These are phyloP conservation scores for Rhinolophus ferrumequinum DNA, from an alignment of 2,113 vertebrate genomes.

Conservation along the genomic window DNA sequence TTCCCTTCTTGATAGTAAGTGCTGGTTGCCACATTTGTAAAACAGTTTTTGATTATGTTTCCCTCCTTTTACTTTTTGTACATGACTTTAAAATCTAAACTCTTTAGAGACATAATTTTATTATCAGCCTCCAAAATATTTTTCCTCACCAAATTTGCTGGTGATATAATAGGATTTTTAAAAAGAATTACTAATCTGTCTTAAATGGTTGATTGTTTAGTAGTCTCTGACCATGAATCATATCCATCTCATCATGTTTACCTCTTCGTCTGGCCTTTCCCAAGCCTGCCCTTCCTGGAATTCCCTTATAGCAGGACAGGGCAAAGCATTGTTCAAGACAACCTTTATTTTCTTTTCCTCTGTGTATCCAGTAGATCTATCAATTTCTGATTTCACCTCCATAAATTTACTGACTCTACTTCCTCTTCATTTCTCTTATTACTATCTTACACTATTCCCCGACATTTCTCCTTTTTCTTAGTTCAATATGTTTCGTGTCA, in stretches of 20 bases:
- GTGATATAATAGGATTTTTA: neutral
- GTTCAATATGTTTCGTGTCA: neutral
- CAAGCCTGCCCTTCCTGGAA: neutral
- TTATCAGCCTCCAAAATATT: neutral
- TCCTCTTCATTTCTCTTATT: neutral
- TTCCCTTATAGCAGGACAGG: no score
- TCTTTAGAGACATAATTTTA: neutral
- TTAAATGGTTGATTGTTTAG: neutral
- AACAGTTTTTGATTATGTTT: neutral
- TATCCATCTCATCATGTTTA: neutral
- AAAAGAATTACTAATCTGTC: neutral
- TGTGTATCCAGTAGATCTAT: neutral
- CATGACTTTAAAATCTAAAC: neutral
- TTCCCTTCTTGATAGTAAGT: neutral
- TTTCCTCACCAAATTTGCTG: neutral
- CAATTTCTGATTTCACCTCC: neutral
- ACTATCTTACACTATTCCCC: neutral
- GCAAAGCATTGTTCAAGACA: rapidly evolving
- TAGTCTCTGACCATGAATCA: neutral
- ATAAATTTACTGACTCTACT: no score
- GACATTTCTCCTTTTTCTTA: neutral
- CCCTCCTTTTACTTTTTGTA: no score
- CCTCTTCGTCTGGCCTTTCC: neutral
- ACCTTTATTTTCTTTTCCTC: neutral
- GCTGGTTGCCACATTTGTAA: neutral